Percentiles rank a stretch among this genome's conserved stretches.
Evolutionary conservation across 2,797 vertebrate species (phyloP).

Genomic region (Pelobates cultripes): DNA sequence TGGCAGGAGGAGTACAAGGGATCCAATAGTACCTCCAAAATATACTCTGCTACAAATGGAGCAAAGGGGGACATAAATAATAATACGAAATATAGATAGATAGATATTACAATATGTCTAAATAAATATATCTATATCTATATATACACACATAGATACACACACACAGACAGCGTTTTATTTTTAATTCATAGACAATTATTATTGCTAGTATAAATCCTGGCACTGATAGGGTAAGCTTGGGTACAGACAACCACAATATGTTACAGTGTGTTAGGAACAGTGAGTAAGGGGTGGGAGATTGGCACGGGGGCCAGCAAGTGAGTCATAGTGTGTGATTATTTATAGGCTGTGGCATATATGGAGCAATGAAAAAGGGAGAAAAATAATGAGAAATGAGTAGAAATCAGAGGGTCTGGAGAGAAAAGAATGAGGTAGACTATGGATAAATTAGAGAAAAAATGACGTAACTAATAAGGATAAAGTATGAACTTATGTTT

Average conservation of each 20-base stretch:
- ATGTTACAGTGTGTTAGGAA: not conserved
- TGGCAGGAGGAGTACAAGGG: not conserved
- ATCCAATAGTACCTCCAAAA: not conserved
- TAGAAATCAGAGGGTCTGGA: not conserved
- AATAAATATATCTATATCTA: too few species aligned
- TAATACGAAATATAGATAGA: too few species aligned
- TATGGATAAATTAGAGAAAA: not conserved
- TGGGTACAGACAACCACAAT: not conserved
- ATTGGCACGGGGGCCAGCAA: constrained; percentile 19
- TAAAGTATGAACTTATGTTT: too few species aligned
- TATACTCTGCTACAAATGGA: too few species aligned
- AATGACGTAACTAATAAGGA: too few species aligned
- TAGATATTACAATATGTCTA: too few species aligned
- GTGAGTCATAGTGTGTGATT: constrained; percentile 46
- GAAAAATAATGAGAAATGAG: not conserved
- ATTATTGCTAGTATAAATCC: not conserved
- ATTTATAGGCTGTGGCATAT: constrained; percentile 48
- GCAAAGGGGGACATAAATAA: too few species aligned
- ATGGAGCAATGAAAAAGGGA: constrained; percentile 13
- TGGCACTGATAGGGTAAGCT: not conserved
- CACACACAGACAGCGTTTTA: not conserved
- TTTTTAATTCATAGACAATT: not conserved
- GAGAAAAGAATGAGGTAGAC: not conserved
- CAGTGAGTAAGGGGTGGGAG: not conserved
- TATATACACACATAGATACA: not conserved